These are phyloP conservation scores for Tillus elongatus DNA, from an alignment of 2,888 invertebrate genomes.

Conservation along the genomic window DNA sequence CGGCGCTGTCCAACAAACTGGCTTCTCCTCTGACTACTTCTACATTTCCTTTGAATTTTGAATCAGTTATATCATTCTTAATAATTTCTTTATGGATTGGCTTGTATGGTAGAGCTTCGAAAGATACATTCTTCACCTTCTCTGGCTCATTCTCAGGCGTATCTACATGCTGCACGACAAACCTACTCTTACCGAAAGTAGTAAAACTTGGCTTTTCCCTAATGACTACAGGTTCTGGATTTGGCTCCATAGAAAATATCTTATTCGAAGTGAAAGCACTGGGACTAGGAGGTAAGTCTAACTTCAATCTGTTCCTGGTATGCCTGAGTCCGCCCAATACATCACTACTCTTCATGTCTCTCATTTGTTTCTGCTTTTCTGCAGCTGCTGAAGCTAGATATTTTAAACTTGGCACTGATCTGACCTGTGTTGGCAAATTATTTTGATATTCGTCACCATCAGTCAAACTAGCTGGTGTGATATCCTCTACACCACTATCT, in stretches of 20 bases:
- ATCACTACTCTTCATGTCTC: constrained; percentile 25
- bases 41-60: constrained; percentile 21
- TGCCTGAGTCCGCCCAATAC: constrained; percentile 60
- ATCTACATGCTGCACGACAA: constrained; percentile 40
- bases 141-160: constrained; percentile 32
- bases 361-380: constrained; percentile 25
- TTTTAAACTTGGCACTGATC: constrained; percentile 30
- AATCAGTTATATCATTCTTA: constrained; percentile 16
- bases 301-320: constrained; percentile 60
- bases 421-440: constrained; percentile 8
- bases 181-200: constrained; percentile 50
- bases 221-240: constrained; percentile 43
- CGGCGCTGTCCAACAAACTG: constrained; percentile 54
- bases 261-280: constrained; percentile 37
- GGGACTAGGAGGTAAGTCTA: constrained; percentile 57
- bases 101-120: constrained; percentile 40
- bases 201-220: constrained; percentile 48
- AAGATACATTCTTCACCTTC: constrained; percentile 37
- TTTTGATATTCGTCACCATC: constrained; percentile 17
- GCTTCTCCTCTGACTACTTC: constrained; percentile 45
- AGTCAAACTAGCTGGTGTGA: constrained; percentile 43
- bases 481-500: constrained; percentile 54
- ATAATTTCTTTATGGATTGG: constrained; percentile 24
- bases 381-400: constrained; percentile 32
- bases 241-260: constrained; percentile 39